Base-by-base conservation (phyloP, 2,888 invertebrate species). In the Eilema sororculum region DNA sequence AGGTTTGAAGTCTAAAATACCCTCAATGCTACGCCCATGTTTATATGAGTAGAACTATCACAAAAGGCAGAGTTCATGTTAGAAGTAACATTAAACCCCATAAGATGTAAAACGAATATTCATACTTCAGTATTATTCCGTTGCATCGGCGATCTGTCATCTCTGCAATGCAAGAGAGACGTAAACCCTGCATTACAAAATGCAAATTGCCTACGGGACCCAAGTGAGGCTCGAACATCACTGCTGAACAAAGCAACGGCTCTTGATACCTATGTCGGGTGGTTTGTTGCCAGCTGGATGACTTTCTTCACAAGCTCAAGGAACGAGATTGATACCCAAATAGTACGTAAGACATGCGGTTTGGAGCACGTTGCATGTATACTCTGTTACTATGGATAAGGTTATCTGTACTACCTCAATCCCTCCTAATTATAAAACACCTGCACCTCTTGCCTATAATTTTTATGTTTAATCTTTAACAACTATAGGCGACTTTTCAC, bases 121-220 rank as follows among this genome's bases (percentile, higher is more conserved):
- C 85, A 85, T 90, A 76, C 82, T 90, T 75, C 89, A 95, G 95
- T 95, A 87, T 88, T 95, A 87, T 91, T 85, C 83, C 94, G 95
- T 87, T 95, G 95, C 91, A 92, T 95, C 89, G 95, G 95, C 72
- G 94, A 95, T 87, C 91, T 95, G 74, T 92, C 94, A 52, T 88
- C 89, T 75, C 92, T 86, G 82, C 92, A 78, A 87, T 94, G 91
- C 87, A 87, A 88, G 81, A 83, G 84, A 67, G 94, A 82, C 84
- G 87, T 92, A 67, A 91, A 96, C 64, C 57, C 71, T 72, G 72
- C 68, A 73, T 78, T 71, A 63, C 71, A 80, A 73, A 69, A 81
- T 66, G 57, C 80, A 61, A 85, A 60, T 78, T 95, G 95, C 84
- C 87, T 92, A 78, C 83, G 89, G 68, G 87, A 93, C 74, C 89